phyloP scores from a whole-genome alignment of 2,888 invertebrate species.

The Escarpia spicata region DNA sequence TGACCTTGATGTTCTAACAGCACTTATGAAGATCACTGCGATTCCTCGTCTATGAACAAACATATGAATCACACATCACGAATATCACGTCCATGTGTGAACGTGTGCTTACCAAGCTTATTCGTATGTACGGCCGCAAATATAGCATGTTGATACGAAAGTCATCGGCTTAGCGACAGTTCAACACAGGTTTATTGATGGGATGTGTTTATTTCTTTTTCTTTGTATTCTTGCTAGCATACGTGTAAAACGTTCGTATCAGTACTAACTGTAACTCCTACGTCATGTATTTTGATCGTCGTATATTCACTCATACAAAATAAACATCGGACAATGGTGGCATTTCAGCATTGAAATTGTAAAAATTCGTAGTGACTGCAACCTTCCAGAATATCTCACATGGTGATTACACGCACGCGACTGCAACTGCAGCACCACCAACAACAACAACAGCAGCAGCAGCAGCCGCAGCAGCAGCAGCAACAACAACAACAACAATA shows the following conservation, averaged over 20 bases:
- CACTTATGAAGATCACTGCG: neutral
- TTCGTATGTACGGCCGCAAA: too few relatives aligned
- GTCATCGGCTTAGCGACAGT: too few relatives aligned
- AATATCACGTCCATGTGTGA: neutral
- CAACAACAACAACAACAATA: too few relatives aligned
- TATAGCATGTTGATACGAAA: too few relatives aligned
- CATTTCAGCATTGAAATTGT: neutral
- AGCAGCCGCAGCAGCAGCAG: too few relatives aligned
- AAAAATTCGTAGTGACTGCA: neutral
- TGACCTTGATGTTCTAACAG: neutral
- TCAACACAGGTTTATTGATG: too few relatives aligned
- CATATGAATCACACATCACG: neutral
- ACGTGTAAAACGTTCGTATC: too few relatives aligned
- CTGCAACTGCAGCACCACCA: neutral
- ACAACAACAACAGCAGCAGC: too few relatives aligned
- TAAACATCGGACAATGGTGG: neutral
- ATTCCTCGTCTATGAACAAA: neutral
- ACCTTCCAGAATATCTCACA: neutral
- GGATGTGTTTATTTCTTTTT: too few relatives aligned
- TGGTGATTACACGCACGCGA: neutral
- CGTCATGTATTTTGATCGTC: too few relatives aligned
- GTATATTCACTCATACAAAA: neutral
- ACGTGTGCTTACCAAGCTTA: neutral
- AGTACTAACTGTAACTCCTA: too few relatives aligned
- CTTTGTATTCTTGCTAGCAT: too few relatives aligned